A percentile compares a stretch with the other conserved stretches of the same genome.
Conservation (phyloP, 2,888 invertebrate genomes). For the Lithodes maja region DNA sequence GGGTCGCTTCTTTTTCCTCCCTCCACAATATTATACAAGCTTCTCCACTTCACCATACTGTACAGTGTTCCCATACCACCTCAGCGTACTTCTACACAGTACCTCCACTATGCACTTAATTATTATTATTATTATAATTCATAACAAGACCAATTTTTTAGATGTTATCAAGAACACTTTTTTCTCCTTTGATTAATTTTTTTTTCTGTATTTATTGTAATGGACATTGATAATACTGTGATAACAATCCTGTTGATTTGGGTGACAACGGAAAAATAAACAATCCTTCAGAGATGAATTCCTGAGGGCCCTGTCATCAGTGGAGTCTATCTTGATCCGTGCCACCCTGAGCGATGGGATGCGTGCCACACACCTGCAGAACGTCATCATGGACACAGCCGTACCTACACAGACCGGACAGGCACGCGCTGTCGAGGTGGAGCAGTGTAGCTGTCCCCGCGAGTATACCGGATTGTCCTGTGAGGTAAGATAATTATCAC, state of each 20-base stretch:
- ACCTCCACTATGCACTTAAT: too few species aligned
- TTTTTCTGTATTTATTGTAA: background rate
- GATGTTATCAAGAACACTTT: too few species aligned
- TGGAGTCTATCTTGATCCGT: conserved; percentile 88
- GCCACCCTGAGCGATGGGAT: conserved; percentile 78
- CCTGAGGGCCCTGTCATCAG: conserved; percentile 80
- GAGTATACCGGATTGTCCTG: conserved; percentile 91
- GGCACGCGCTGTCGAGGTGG: conserved; percentile 79
- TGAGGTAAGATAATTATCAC: too few species aligned
- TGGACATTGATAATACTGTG: background rate
- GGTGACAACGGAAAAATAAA: too few species aligned
- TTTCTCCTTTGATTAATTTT: background rate
- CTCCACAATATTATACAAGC: too few species aligned
- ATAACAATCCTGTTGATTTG: too few species aligned
- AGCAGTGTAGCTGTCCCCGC: conserved; percentile 91
- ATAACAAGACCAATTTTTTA: too few species aligned
- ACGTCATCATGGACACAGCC: conserved; percentile 88
- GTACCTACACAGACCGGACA: conserved; percentile 77
- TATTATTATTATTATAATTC: too few species aligned
- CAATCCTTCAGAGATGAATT: conserved; percentile 62
- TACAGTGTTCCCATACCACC: too few species aligned
- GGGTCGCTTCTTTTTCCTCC: too few species aligned
- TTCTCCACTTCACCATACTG: too few species aligned
- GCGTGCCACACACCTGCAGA: conserved; percentile 77
- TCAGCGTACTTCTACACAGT: too few species aligned